Conservation (phyloP, 2,113 vertebrate species). For the Gavialis gangeticus region DNA sequence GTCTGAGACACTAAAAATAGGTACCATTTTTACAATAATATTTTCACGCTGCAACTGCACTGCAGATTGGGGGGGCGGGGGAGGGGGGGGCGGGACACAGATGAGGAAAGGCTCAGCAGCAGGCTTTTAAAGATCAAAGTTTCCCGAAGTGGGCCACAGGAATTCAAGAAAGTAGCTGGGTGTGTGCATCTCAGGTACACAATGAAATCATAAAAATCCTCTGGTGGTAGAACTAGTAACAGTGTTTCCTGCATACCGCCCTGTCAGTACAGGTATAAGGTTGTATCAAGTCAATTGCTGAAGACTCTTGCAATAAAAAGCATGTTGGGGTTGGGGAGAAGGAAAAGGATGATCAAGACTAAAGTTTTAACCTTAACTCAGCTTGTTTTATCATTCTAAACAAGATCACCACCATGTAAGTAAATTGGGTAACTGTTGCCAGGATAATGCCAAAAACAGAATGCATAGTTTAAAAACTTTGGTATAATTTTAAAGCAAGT, state of each 20-base stretch:
- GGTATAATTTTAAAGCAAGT: conserved; percentile 9
- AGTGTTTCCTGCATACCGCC: not conserved
- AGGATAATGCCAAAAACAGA: not conserved
- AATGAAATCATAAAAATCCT: not conserved
- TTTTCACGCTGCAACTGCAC: not conserved
- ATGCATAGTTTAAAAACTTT: not conserved
- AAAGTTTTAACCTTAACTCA: not conserved
- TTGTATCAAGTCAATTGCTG: not conserved
- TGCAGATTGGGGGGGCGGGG: not conserved
- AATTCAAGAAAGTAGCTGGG: not conserved
- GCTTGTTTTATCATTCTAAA: not conserved
- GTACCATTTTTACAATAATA: not conserved
- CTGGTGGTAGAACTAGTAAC: not conserved
- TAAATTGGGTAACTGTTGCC: not conserved
- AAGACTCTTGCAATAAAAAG: not conserved
- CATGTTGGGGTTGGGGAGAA: no score
- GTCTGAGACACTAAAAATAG: not conserved
- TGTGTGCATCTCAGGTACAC: not conserved
- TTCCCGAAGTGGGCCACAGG: not conserved
- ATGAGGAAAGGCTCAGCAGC: conserved; percentile 10
- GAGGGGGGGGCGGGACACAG: not conserved
- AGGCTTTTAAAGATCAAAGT: not conserved
- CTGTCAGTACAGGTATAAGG: not conserved
- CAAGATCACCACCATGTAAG: not conserved
- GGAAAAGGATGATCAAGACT: not conserved